Percentiles rank a stretch among this genome's conserved stretches.
These are phyloP conservation scores for Pyrocoelia pectoralis DNA, from an alignment of 2,888 invertebrate genomes.

Conservation along the genomic window DNA sequence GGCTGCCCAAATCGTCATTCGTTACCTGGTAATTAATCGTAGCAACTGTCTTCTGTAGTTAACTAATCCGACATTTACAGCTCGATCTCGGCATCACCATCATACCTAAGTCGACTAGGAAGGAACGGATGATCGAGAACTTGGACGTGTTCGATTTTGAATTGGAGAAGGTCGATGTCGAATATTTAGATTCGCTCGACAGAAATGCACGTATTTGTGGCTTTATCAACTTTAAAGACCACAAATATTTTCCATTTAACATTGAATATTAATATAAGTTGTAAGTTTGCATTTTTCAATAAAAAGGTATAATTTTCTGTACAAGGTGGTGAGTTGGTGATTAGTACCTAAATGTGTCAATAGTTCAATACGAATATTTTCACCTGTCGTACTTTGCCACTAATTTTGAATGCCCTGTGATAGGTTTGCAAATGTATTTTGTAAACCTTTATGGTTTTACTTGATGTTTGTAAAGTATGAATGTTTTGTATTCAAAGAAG, in stretches of 20 bases:
- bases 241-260: conserved; percentile 56
- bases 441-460: no score
- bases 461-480: no score
- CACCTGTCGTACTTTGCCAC: no score
- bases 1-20: conserved; percentile 68
- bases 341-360: no score
- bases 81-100: conserved; percentile 59
- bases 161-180: conserved; percentile 72
- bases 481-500: no score
- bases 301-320: no score
- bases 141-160: conserved; percentile 80
- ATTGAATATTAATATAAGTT: conserved; percentile 49
- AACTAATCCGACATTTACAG: conserved; percentile 35
- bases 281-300: no score
- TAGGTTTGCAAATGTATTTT: no score
- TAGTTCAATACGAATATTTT: no score
- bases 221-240: conserved; percentile 48
- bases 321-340: no score
- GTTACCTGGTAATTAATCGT: conserved; percentile 70
- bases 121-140: conserved; percentile 73
- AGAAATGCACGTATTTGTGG: conserved; percentile 69
- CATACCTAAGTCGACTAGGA: conserved; percentile 85
- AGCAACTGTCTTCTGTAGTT: no score
- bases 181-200: conserved; percentile 73
- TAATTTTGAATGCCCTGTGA: no score